Conservation (phyloP, 1,140 invertebrate species). For the Caenorhabditis inopinata region DNA sequence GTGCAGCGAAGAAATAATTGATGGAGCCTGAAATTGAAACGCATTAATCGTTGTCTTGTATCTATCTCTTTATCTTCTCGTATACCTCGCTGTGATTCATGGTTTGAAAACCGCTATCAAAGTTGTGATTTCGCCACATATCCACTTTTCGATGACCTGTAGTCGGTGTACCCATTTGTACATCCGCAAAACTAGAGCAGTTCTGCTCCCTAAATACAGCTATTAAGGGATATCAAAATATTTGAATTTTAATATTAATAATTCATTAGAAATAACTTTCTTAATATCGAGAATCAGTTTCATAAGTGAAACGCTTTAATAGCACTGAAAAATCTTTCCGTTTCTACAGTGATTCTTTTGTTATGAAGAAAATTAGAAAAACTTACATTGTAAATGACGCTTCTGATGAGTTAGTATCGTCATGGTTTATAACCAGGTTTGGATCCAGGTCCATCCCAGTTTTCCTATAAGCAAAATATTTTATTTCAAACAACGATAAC, state of each 20-base stretch:
- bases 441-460: conserved; percentile 29
- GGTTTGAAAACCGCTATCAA: conserved; percentile 23
- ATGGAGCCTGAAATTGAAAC: conserved; percentile 27
- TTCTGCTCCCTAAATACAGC: not conserved
- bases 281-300: too few species aligned
- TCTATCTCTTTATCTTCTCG: not conserved
- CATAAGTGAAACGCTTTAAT: too few species aligned
- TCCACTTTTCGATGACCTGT: conserved; percentile 4
- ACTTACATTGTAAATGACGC: not conserved
- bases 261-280: too few species aligned
- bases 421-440: conserved; percentile 18
- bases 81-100: conserved; percentile 26
- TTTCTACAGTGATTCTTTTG: too few species aligned
- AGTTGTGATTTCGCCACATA: conserved; percentile 30
- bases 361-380: not conserved
- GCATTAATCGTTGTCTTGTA: conserved; percentile 2
- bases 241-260: too few species aligned
- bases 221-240: too few species aligned
- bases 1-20: conserved; percentile 3
- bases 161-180: not conserved
- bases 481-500: too few species aligned
- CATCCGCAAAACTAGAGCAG: not conserved
- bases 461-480: not conserved
- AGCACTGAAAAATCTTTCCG: too few species aligned
- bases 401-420: conserved; percentile 11